A percentile compares a stretch with the other conserved stretches of the same genome.
Conservation (phyloP, 2,797 vertebrate genomes). For the Uromys caudimaculatus region DNA sequence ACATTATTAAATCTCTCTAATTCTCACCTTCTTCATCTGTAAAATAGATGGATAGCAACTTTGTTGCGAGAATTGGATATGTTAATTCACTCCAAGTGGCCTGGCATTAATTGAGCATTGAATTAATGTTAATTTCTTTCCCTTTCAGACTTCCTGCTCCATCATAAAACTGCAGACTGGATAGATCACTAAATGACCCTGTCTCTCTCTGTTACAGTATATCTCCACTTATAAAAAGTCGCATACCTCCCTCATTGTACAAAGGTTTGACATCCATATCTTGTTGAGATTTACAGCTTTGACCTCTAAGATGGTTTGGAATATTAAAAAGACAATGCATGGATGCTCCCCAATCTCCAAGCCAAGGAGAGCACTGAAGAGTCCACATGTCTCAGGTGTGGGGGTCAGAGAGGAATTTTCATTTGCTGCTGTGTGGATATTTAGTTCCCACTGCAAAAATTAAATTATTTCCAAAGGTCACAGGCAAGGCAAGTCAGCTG, state of each 20-base stretch:
- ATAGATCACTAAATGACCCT: background rate
- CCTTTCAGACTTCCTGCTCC: constrained; percentile 29
- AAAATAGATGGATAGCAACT: constrained; percentile 33
- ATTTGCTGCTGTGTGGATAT: constrained; percentile 59
- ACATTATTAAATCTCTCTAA: constrained; percentile 24
- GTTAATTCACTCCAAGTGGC: constrained; percentile 7
- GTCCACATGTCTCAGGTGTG: background rate
- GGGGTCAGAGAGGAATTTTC: constrained; percentile 56
- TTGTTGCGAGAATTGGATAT: constrained; percentile 54
- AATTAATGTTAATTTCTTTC: constrained; percentile 17
- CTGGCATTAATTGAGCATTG: constrained; percentile 8
- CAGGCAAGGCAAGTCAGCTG: constrained; percentile 61
- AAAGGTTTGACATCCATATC: constrained; percentile 34
- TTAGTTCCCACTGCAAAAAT: constrained; percentile 56
- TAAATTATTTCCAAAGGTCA: constrained; percentile 72
- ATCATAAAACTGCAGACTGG: constrained; percentile 1
- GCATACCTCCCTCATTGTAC: background rate
- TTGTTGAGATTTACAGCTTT: constrained; percentile 56
- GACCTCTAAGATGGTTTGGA: constrained; percentile 21
- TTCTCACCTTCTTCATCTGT: constrained; percentile 45
- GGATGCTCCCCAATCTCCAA: constrained; percentile 23
- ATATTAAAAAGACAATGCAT: constrained; percentile 35
- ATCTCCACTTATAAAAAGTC: constrained; percentile 42
- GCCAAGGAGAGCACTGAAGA: background rate
- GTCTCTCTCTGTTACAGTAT: background rate